Evolutionary conservation across 2,797 vertebrate genomes (phyloP), one percentile per base, ranked within the genome.

Genomic region (Gobionotothen gibberifrons): DNA sequence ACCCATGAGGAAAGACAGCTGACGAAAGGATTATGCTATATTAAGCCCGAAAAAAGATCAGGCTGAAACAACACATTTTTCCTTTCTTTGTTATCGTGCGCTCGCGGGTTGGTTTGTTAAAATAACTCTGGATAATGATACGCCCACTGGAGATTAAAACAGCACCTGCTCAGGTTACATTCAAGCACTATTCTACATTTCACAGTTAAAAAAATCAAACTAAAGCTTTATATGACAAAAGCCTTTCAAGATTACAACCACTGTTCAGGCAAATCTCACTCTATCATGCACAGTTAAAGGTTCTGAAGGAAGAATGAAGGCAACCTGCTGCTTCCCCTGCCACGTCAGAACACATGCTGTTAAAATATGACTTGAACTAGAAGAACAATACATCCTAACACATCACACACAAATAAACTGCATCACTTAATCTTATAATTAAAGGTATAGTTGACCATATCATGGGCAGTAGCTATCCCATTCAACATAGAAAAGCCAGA

Each of bases 1-100:
- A 71, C 85, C 84, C 82, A 86, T 21, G 77, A 84, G 79, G 67
- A 55, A 83, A 87, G 51, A 48, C 82, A 90, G 76, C 76, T 83
- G 82, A 84, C 36, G 9, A 54, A 62, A 52, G 76, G 86, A 91
- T 93, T 89, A 85, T 56, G 72, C 62, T 54, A 64, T 9, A 55
- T 40, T 59, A 54, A 75, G 70, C 61, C 62, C 58, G 59, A 65
- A 71, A 81, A 36, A 74, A 69, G 69, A 73, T 85, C 58, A 42
- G 59, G 61, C 59, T 57, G 44, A 71, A 89, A 84, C 66, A 53
- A 79, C 78, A 73, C 19, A 58, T 39, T 46, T 69, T 78, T 82
- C 40, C 56, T 74, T 80, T 76, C 72, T 77, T 89, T 74, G 39
- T 52, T 54, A 69, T 40, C 48, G 13, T 17, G 11, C 1, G 7